Evolutionary conservation across 1,140 invertebrate genomes (phyloP), one percentile per base, ranked within the genome.

Genomic region (Bombus superbus): DNA sequence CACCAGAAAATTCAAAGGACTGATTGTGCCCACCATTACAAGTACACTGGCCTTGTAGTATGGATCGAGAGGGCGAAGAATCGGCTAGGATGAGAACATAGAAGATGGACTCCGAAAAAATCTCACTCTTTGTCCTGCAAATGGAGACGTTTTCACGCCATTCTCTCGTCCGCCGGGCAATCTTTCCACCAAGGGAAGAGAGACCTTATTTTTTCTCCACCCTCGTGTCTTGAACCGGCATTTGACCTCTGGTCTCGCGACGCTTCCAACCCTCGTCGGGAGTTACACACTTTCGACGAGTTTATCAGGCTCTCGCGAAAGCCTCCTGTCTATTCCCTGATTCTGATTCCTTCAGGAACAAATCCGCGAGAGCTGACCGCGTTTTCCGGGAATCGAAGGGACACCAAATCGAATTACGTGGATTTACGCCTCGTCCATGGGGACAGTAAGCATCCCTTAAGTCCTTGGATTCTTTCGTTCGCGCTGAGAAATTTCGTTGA

Each of bases 321-420:
- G 57, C 40, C 35, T 83, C 81, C 68, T 53, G 47, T 53, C 47
- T 53, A 53, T 53, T 53, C 18, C 8, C 25, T 47, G 76, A 77
- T 44, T 25, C 62, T 74, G 66, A 91, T 92, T 91, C 92, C 87
- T 92, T 88, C 91, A 86, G 90, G 87, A 92, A 92, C 73, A 87
- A 92, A 94, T 93, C 64, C 69, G 57, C 59, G 66, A 62, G 42
- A 68, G 47, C 59, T 92, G 85, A 79, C 47, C 69, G 90, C 64
- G 91, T 91, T 92, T 87, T 73, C 71, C 9, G 42, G 79, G 86
- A 92, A 93, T 94, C 91, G 89, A 90, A 89, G 87, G 90, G 87
- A 87, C 80, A 89, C 72, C 89, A 92, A 92, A 94, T 94, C 91
- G 91, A 94, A 93, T 93, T 94, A 93, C 89, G 77, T 80, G 82